These are phyloP conservation scores for Pampus argenteus DNA, from an alignment of 2,797 vertebrate species.

Conservation along the genomic window DNA sequence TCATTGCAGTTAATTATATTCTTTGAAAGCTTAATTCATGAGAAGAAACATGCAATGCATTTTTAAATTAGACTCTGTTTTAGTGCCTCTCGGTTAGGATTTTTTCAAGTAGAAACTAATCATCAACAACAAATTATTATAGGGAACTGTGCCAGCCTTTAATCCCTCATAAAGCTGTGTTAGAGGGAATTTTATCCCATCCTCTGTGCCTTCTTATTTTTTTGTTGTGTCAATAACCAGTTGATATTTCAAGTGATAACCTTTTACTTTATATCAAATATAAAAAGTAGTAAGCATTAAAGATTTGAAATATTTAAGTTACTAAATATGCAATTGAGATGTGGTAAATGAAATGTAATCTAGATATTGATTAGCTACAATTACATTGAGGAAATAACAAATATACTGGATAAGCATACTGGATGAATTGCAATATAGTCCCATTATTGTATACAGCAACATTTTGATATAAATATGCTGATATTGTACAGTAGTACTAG, in stretches of 20 bases:
- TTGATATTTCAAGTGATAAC: not conserved
- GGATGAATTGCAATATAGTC: not conserved
- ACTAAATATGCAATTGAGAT: not conserved
- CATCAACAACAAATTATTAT: not conserved
- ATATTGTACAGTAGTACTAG: not conserved
- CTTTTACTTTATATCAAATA: not conserved
- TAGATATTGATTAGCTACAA: not conserved
- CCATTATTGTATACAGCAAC: not conserved
- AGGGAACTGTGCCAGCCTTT: slow-evolving; percentile 2
- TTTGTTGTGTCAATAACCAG: slow-evolving; percentile 9
- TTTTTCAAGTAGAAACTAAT: not conserved
- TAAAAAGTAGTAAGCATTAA: not conserved
- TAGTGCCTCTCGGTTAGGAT: not conserved
- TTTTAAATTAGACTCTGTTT: not conserved
- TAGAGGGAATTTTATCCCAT: not conserved
- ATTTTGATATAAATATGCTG: not conserved
- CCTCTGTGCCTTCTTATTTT: slow-evolving; percentile 12
- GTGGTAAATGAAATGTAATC: not conserved
- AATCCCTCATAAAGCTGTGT: slow-evolving; percentile 26
- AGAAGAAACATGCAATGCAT: not conserved
- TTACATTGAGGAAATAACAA: not conserved
- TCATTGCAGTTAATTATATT: slow-evolving; percentile 15
- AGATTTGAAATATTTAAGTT: not conserved
- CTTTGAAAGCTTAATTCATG: not conserved
- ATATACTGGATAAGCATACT: not conserved